Conservation (phyloP, 1,140 invertebrate genomes). For the Lordiphosa collinella region DNA sequence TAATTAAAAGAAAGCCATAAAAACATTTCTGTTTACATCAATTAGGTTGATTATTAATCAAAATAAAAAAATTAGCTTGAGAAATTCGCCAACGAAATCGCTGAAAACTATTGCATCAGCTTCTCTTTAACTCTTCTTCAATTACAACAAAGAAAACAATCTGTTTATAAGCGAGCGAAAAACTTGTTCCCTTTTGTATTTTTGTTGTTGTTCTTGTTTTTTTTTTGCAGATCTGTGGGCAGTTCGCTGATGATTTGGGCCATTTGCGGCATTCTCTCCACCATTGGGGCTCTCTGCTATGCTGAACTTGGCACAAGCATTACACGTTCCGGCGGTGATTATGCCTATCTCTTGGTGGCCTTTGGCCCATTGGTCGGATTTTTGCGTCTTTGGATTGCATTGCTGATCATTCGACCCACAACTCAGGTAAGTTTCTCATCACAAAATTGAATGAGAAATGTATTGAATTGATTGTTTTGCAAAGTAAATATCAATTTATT, state of each 20-base stretch:
- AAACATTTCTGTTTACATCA: slow-evolving; percentile 26
- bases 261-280: slow-evolving; percentile 86
- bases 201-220: slow-evolving; percentile 14
- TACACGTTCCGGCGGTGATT: slow-evolving; percentile 91
- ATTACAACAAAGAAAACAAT: slow-evolving; percentile 37
- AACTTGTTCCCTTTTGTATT: not conserved
- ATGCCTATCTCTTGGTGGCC: slow-evolving; percentile 91
- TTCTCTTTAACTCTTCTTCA: slow-evolving; percentile 16
- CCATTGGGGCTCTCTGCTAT: slow-evolving; percentile 89
- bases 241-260: slow-evolving; percentile 87
- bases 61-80: not conserved
- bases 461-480: slow-evolving; percentile 28
- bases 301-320: slow-evolving; percentile 92
- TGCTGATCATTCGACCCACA: slow-evolving; percentile 90
- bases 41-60: slow-evolving; percentile 34
- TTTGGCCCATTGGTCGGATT: slow-evolving; percentile 95
- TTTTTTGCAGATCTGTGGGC: slow-evolving; percentile 83
- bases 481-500: slow-evolving; percentile 41
- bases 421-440: slow-evolving; percentile 80
- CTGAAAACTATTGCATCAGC: slow-evolving; percentile 59
- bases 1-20: slow-evolving; percentile 21
- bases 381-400: slow-evolving; percentile 91
- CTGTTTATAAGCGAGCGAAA: not conserved
- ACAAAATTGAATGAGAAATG: slow-evolving; percentile 38
- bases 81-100: slow-evolving; percentile 27